Conservation (phyloP, 2,888 invertebrate genomes). For the Halictus ligatus region DNA sequence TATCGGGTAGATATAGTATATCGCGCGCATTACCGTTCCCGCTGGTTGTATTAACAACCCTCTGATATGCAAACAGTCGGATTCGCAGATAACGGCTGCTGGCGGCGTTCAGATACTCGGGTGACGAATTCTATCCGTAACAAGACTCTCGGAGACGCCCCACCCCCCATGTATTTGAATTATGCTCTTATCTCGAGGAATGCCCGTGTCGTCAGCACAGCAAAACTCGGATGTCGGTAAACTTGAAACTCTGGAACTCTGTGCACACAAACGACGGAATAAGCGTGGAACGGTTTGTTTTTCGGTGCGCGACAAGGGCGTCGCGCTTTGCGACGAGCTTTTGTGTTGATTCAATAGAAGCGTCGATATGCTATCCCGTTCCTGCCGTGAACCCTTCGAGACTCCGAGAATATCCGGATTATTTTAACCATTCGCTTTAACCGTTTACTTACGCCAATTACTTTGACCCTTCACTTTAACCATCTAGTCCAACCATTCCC, state of each 20-base stretch:
- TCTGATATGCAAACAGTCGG: neutral
- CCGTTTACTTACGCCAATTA: no score
- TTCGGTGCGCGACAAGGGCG: neutral
- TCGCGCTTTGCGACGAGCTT: neutral
- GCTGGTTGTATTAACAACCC: neutral
- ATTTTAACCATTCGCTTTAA: no score
- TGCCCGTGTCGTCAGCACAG: neutral
- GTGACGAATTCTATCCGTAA: constrained; percentile 47
- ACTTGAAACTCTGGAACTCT: neutral
- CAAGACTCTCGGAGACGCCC: neutral
- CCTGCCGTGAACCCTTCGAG: no score
- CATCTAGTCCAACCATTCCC: no score
- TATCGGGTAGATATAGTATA: neutral
- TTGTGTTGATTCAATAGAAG: neutral
- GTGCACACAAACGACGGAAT: neutral
- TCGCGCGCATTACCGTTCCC: neutral
- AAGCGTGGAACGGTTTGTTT: neutral
- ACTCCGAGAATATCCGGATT: no score
- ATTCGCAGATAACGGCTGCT: neutral
- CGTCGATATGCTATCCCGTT: neutral
- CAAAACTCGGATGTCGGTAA: neutral
- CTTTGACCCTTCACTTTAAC: no score
- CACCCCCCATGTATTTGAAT: neutral
- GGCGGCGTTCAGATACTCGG: constrained; percentile 10
- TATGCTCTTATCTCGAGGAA: neutral